A percentile compares a stretch with the other conserved stretches of the same genome.
These are phyloP conservation scores for Rhynchotus rufescens DNA, from an alignment of 2,797 vertebrate genomes.

Conservation along the genomic window DNA sequence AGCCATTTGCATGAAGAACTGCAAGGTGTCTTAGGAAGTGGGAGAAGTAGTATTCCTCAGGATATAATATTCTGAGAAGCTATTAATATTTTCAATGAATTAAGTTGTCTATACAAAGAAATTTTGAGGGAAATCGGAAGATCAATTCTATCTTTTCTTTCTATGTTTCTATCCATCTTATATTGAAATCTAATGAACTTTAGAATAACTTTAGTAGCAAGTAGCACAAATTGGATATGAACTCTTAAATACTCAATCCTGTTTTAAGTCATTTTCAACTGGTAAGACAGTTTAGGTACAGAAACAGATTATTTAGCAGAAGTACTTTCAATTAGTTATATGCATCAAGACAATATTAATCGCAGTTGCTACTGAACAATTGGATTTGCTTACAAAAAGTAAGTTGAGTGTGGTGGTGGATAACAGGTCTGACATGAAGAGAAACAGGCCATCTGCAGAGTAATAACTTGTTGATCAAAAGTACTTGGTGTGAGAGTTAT, in stretches of 20 bases:
- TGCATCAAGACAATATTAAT: not conserved
- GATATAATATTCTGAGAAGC: not conserved
- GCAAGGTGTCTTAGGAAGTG: not conserved
- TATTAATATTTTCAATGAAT: not conserved
- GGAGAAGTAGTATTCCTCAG: not conserved
- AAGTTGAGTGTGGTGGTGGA: not conserved
- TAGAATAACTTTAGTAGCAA: not conserved
- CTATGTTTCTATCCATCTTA: not conserved
- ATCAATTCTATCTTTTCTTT: not conserved
- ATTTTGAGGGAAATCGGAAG: rapidly evolving
- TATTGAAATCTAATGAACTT: not conserved
- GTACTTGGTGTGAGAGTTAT: not conserved
- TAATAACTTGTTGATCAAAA: constrained; percentile 19
- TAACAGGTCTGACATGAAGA: not conserved
- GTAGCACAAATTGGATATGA: not conserved
- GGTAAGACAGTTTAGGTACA: not conserved
- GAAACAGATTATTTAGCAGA: not conserved
- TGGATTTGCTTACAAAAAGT: not conserved
- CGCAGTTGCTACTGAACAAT: not conserved
- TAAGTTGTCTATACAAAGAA: not conserved
- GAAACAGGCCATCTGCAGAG: not conserved
- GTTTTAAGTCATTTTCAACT: not conserved
- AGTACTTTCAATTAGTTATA: not conserved
- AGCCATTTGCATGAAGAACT: not conserved
- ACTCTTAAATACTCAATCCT: not conserved